Evolutionary conservation across 2,888 invertebrate species (phyloP).

Genomic region (Anticlea derivata): DNA sequence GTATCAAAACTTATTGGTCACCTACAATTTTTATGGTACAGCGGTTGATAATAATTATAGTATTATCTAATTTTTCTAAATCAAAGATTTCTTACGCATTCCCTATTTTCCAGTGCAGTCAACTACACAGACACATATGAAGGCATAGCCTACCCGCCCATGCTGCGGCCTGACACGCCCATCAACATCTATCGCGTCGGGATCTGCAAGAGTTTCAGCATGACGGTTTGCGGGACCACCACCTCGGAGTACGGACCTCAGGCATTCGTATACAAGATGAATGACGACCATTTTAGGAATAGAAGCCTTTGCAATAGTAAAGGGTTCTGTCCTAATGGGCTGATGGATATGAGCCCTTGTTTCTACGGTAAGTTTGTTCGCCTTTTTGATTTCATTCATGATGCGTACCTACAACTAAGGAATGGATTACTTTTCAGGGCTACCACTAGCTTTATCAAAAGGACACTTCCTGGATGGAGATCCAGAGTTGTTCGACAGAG

Average conservation of each 20-base stretch:
- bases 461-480: conserved; percentile 85
- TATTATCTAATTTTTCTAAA: no score
- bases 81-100: not conserved
- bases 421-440: conserved; percentile 64
- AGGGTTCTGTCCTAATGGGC: conserved; percentile 72
- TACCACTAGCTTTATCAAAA: conserved; percentile 87
- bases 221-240: conserved; percentile 46
- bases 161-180: conserved; percentile 76
- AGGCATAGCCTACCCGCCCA: conserved; percentile 87
- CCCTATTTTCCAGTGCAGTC: conserved; percentile 32
- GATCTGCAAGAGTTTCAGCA: conserved; percentile 87
- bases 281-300: conserved; percentile 84
- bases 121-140: conserved; percentile 88
- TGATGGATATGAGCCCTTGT: conserved; percentile 87
- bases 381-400: no score
- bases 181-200: conserved; percentile 89
- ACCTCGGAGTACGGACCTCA: conserved; percentile 77
- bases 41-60: no score
- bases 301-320: conserved; percentile 68
- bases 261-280: conserved; percentile 84
- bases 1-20: no score
- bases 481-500: conserved; percentile 77
- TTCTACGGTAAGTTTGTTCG: conserved; percentile 88
- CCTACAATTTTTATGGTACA: no score
- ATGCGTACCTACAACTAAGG: no score